Evolutionary conservation across 2,888 invertebrate genomes (phyloP).

Genomic region (Sarcophaga variegata): DNA sequence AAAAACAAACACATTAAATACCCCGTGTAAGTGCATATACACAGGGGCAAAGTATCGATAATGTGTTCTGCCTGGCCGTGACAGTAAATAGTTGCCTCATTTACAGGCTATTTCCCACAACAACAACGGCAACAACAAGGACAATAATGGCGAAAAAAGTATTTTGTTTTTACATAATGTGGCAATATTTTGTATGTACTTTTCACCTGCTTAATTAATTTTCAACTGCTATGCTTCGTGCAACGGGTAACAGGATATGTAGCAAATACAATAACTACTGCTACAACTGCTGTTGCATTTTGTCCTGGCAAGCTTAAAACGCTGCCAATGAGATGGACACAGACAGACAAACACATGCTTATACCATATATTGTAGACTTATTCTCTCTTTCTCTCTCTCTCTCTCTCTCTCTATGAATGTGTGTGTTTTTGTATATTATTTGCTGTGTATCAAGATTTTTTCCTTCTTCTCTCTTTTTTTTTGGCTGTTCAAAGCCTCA

Average conservation of each 20-base stretch:
- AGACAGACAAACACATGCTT: background rate
- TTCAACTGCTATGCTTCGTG: slow-evolving; percentile 56
- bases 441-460: slow-evolving; percentile 16
- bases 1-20: no score
- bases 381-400: no score
- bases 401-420: background rate
- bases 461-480: background rate
- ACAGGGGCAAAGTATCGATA: no score
- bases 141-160: no score
- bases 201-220: slow-evolving; percentile 71
- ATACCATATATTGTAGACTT: background rate
- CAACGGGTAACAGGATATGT: slow-evolving; percentile 17
- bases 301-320: no score
- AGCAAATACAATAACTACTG: background rate
- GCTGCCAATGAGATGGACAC: background rate
- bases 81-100: background rate
- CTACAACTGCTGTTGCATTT: background rate
- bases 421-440: slow-evolving; percentile 37
- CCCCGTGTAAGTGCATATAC: no score
- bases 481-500: slow-evolving; percentile 41
- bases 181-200: slow-evolving; percentile 62
- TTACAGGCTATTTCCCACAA: background rate
- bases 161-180: slow-evolving; percentile 67
- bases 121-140: background rate
- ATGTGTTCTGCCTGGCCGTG: no score